Evolutionary conservation across 2,797 vertebrate species (phyloP), one percentile per base, ranked within the genome.

Genomic region (Mormyrops boulengeri): DNA sequence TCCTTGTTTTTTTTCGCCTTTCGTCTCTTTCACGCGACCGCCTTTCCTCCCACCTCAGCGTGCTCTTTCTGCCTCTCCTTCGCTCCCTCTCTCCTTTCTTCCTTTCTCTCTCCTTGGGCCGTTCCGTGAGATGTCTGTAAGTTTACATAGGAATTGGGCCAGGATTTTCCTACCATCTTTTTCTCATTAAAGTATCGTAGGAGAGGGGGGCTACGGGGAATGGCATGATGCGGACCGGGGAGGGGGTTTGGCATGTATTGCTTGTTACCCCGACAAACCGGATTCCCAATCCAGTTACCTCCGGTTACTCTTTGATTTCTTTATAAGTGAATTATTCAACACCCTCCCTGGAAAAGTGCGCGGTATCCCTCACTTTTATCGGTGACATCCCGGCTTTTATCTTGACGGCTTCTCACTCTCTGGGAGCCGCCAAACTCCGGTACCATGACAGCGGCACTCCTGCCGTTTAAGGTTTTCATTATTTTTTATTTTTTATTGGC

Each of bases 131-230:
- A 98, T 97, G 97, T 96, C 97, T 97, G 97, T 96, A 97, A 97
- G 97, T 98, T 98, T 98, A 97, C 97, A 96, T 97, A 97, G 98
- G 97, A 97, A 95, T 95, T 94, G 94, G 95, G 97, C 97, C 97
- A 98, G 97, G 96, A 93, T 96, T 97, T 96, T 96, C 95, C 96
- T 96, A 93, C 93, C 97, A 98, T 96, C 97, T 97, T 99, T 98
- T 98, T 97, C 97, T 99, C 97, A 98, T 98, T 98, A 97, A 96
- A 92, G 93, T 93, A 94, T 93, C 94, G 94, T 93, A 93, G 93
- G 92, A 94, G 94, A 94, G 93, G 93, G 89, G 96, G 96, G 96
- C 96, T 94, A 91, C 95, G 94, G 93, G 95, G 95, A 96, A 95
- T 96, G 97, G 96, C 96, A 97, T 95, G 94, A 94, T 95, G 95